Evolutionary conservation across 1,140 invertebrate species (phyloP), one percentile per base, ranked within the genome.

Genomic region (Heliconius eleuchia): DNA sequence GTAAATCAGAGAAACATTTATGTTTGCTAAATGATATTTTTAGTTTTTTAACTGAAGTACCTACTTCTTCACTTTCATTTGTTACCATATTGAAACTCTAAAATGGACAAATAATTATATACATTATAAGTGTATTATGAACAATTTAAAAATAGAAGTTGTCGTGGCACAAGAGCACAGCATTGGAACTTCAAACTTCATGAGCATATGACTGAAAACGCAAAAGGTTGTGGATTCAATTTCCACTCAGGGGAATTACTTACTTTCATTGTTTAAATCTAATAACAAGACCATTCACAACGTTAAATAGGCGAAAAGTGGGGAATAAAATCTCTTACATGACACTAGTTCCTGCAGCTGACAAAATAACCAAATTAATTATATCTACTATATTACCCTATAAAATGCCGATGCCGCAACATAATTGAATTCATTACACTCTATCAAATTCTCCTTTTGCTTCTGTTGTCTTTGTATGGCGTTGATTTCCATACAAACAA

Each of bases 1-100:
- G 79, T 46, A 95, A 73, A 78, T 94, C 90, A 30, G 75, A 39
- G 78, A 93, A 93, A 18, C 76, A 85, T 84, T 87, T 92, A 39
- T 87, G 86, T 74, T 84, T 91, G 73, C 90, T 90, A 11, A 88
- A 82, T 55, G 80, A 83, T 57, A 89, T 42, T 82, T 84, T 91
- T 46, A 81, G 83, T 76, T 85, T 89, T 60, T 93, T 93, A 27
- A 82, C 77, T 9, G 81, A 82, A 80, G 57, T 87, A 52, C 79
- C 84, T n/a, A 18, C 60, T 6, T 80, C 82, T 13, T 80, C 82
- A 74, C 82, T 85, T n/a, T 80, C 73, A 74, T 73, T 74, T 72
- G 74, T 73, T 66, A 55, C 74, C 6, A 80, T 71, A 71, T 88
- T 84, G 78, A 92, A 91, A 71, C 85, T 86, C 91, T 92, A 74